Base-by-base conservation (phyloP, 2,797 vertebrate genomes). In the Poecilia wingei region DNA sequence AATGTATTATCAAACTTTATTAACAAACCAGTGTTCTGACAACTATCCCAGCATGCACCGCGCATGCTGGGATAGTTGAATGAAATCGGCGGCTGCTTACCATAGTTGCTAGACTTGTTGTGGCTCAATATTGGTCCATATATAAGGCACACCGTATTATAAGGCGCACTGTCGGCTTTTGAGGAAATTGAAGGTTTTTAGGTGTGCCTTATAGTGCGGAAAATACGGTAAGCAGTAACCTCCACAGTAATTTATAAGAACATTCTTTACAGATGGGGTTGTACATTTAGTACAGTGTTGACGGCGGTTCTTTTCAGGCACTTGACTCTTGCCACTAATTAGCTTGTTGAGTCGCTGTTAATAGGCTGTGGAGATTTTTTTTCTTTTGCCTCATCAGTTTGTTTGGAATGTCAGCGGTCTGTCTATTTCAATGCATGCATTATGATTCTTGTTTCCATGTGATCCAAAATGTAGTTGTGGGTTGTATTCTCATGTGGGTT, bases 311-410 rank as follows among this genome's bases (percentile, higher is more conserved):
- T 82, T 77, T 72, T 80, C 82, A 74, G 83, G 86, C 86, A 79
- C 82, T 81, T 78, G 78, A 72, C 82, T 74, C 82, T 89, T 87
- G 87, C 88, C 90, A 86, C 82, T 85, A 84, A 88, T 79, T 75
- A 82, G 83, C 84, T 83, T 81, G 89, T 87, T 91, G 90, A 86
- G 91, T 91, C 88, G 87, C 82, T 86, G 82, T 91, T 80, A 84
- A 81, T 78, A 70, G 78, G 80, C 83, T 83, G 85, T 89, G 81
- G 86, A 89, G 18, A 20, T 51, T 51, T 2, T 20, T 51, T 7
- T 51, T 51, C 47, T 51, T 51, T 51, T 79, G 78, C 80, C 79
- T 82, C 81, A 51, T 85, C 1, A 3, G 82, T 87, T 90, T 87
- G 82, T 88, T 87, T 80, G 88, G 89, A 86, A 87, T 91, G 86